These are phyloP conservation scores for Acipenser ruthenus DNA, from an alignment of 2,797 vertebrate genomes.

Conservation along the genomic window DNA sequence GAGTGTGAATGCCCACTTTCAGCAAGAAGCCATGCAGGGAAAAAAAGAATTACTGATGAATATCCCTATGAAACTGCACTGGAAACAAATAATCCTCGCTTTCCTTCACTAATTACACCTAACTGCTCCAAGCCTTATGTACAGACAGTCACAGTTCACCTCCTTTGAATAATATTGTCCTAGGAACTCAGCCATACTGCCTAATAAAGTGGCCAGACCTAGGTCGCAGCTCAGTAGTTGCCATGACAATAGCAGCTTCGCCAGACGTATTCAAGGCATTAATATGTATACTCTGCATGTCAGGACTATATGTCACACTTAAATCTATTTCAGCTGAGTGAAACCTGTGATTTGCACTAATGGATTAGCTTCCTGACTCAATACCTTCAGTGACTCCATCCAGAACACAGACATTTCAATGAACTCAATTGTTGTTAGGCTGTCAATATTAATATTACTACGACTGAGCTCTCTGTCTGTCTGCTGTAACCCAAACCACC, in stretches of 20 bases:
- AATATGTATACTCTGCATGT: background rate
- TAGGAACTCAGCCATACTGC: background rate
- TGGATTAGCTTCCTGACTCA: too few species aligned
- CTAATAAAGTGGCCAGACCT: background rate
- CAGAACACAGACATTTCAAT: too few species aligned
- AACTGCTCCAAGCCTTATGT: background rate
- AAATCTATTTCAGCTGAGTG: background rate
- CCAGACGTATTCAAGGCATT: background rate
- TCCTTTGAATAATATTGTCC: background rate
- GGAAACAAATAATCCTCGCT: background rate
- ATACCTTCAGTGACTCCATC: too few species aligned
- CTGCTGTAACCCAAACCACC: too few species aligned
- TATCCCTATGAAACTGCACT: too few species aligned
- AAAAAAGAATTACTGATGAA: too few species aligned
- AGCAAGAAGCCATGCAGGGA: too few species aligned
- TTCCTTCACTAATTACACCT: background rate
- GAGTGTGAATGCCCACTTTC: too few species aligned
- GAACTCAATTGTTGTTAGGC: too few species aligned
- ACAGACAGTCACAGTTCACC: background rate
- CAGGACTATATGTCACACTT: background rate
- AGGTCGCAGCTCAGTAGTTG: background rate
- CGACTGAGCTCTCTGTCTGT: too few species aligned
- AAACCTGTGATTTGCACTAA: too few species aligned
- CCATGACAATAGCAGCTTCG: background rate
- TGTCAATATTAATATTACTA: too few species aligned